Percentiles rank a stretch among this genome's conserved stretches.
Evolutionary conservation across 2,113 vertebrate species (phyloP).

Genomic region (Colossoma macropomum): DNA sequence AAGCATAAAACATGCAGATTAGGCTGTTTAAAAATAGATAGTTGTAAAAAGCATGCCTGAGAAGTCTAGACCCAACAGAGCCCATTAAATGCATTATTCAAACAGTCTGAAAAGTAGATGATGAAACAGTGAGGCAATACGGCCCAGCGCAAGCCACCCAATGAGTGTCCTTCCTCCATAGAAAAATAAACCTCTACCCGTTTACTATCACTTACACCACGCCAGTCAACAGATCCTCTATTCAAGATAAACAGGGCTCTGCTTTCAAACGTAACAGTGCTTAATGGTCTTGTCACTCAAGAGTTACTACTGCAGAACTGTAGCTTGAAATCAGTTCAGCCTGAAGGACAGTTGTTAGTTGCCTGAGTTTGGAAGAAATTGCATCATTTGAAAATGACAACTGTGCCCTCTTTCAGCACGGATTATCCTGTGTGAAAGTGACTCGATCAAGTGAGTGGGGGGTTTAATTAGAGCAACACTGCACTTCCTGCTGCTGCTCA

Average conservation of each 20-base stretch:
- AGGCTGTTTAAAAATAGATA: slow-evolving; percentile 18
- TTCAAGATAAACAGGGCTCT: neutral
- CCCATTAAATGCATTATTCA: slow-evolving; percentile 46
- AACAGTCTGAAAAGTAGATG: slow-evolving; percentile 29
- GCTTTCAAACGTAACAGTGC: neutral
- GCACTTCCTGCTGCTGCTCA: slow-evolving; percentile 6
- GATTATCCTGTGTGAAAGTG: neutral
- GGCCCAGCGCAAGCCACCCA: neutral
- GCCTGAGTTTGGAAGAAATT: slow-evolving; percentile 6
- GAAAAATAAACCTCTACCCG: neutral
- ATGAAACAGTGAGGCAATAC: slow-evolving; percentile 35
- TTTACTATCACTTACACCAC: neutral
- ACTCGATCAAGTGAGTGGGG: neutral
- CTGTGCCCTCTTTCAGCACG: neutral
- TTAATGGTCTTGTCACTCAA: slow-evolving; percentile 6
- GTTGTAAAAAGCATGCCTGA: slow-evolving; percentile 21
- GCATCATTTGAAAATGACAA: slow-evolving; percentile 19
- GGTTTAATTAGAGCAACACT: neutral
- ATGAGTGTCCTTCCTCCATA: neutral
- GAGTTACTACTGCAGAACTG: neutral
- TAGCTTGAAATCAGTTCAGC: neutral
- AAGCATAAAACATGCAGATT: neutral
- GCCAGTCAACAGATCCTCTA: neutral
- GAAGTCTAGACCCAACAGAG: neutral
- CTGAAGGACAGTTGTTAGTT: slow-evolving; percentile 14